phyloP scores from a whole-genome alignment of 2,888 invertebrate species.

The Epinotia demarniana region DNA sequence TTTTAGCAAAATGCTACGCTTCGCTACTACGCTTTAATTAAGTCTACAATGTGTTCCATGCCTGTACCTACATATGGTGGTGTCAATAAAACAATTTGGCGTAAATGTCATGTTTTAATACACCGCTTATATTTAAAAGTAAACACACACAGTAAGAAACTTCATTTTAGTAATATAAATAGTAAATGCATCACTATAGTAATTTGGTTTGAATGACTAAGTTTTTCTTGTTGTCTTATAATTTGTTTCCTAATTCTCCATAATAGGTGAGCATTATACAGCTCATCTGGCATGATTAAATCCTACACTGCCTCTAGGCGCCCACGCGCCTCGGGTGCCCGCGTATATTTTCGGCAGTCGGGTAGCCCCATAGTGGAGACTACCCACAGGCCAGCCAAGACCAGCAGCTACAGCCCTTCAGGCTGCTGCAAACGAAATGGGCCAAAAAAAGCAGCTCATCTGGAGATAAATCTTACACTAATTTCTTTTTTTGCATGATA shows the following conservation, averaged over 20 bases:
- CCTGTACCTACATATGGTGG: background rate
- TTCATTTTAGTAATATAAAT: background rate
- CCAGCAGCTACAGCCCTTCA: too few relatives aligned
- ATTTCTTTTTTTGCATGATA: slow-evolving; percentile 44
- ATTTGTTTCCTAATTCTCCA: slow-evolving; percentile 11
- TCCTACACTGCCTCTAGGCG: too few relatives aligned
- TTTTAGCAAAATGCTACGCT: too few relatives aligned
- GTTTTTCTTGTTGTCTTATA: slow-evolving; percentile 7
- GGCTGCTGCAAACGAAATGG: too few relatives aligned
- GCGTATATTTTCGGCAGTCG: too few relatives aligned
- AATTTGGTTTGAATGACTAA: background rate
- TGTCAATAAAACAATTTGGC: background rate
- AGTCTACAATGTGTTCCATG: background rate
- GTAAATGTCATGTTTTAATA: background rate
- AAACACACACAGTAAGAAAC: background rate
- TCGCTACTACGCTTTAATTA: too few relatives aligned
- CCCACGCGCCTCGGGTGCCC: too few relatives aligned
- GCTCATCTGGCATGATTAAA: slow-evolving; percentile 44
- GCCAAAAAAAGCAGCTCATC: too few relatives aligned
- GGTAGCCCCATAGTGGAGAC: too few relatives aligned
- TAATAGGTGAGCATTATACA: slow-evolving; percentile 26
- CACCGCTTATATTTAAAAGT: background rate
- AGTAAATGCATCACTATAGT: background rate
- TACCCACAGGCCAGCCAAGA: too few relatives aligned
- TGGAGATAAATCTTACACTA: slow-evolving; percentile 44